Conservation (phyloP, 2,797 vertebrate genomes). For the Nasua narica region DNA sequence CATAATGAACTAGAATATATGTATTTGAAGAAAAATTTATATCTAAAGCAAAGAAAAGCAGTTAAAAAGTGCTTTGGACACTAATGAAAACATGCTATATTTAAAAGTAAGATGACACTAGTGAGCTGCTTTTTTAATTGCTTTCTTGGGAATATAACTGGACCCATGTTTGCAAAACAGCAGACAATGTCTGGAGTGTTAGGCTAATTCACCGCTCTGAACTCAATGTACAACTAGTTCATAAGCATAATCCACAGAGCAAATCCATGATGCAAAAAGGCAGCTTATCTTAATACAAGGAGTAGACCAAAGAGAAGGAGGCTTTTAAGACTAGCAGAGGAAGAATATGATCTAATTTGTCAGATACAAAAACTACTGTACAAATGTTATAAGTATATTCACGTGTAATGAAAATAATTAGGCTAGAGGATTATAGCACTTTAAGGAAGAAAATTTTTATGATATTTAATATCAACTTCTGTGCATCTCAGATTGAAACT, state of each 20-base stretch:
- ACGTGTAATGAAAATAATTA: slow-evolving; percentile 15
- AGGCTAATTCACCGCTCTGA: background rate
- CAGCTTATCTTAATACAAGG: background rate
- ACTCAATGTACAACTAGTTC: slow-evolving; percentile 1
- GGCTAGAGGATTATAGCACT: background rate
- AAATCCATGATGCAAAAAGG: background rate
- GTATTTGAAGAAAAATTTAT: slow-evolving; percentile 28
- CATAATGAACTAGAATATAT: slow-evolving; percentile 43
- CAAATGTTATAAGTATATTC: background rate
- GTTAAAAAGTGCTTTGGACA: slow-evolving; percentile 40
- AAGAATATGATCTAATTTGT: background rate
- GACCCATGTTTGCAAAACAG: slow-evolving; percentile 34
- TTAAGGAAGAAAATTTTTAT: background rate
- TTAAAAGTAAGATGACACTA: slow-evolving; percentile 37
- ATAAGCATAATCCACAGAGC: background rate
- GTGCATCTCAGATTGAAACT: background rate
- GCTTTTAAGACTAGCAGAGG: background rate
- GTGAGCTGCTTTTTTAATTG: slow-evolving; percentile 17
- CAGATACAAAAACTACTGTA: background rate
- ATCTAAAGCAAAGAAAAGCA: slow-evolving; percentile 44
- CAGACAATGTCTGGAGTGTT: background rate
- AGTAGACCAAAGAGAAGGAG: background rate
- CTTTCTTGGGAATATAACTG: slow-evolving; percentile 16
- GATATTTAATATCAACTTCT: background rate
- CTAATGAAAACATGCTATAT: slow-evolving; percentile 35